Percentiles rank a stretch among this genome's conserved stretches.
phyloP scores from a whole-genome alignment of 2,797 vertebrate genomes.

The Borostomias antarcticus region DNA sequence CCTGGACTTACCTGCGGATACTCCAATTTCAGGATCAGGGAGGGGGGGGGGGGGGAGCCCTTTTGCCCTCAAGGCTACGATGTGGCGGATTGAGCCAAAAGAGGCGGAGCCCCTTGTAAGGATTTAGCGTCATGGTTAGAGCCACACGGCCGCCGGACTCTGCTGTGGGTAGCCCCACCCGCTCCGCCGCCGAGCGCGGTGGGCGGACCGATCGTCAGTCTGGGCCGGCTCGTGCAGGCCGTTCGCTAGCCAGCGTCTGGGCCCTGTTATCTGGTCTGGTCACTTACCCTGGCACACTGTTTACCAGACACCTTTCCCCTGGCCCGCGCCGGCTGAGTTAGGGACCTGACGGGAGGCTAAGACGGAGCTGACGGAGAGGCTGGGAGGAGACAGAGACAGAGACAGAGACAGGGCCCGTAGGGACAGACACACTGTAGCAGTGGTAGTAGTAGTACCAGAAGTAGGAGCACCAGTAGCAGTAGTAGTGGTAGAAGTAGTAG shows the following conservation, averaged over 20 bases:
- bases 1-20: conserved; percentile 9
- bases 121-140: neutral
- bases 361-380: neutral
- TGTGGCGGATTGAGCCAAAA: neutral
- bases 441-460: neutral
- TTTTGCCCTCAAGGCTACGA: conserved; percentile 5
- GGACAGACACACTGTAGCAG: neutral
- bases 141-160: neutral
- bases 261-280: conserved; percentile 21
- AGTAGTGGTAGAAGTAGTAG: neutral
- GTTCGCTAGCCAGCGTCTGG: conserved; percentile 13
- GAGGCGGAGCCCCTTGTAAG: neutral
- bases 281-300: conserved; percentile 17
- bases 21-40: no score
- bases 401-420: conserved; percentile 12
- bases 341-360: conserved; percentile 4
- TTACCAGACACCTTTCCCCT: conserved; percentile 11
- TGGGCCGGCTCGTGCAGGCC: conserved; percentile 10
- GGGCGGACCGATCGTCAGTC: no score
- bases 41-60: neutral
- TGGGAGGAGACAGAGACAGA: conserved; percentile 3
- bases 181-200: no score
- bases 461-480: neutral
- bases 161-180: no score
- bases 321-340: neutral